Evolutionary conservation across 2,797 vertebrate species (phyloP).

Genomic region (Cyprinella venusta): DNA sequence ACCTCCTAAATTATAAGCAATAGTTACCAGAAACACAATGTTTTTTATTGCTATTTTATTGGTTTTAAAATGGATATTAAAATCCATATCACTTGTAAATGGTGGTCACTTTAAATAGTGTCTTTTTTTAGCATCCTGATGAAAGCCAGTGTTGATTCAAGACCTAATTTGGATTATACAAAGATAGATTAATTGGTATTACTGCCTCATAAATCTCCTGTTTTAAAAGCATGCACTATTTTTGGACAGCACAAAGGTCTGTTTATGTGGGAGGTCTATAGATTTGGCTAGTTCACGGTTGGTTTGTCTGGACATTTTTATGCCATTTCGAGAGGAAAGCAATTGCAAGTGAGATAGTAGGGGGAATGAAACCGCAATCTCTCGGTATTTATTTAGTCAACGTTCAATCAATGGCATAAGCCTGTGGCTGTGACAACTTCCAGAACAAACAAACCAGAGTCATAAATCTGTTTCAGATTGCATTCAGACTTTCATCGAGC

Average conservation of each 20-base stretch:
- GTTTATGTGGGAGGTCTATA: background rate
- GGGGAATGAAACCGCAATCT: constrained; percentile 11
- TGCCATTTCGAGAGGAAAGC: background rate
- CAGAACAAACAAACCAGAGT: constrained; percentile 19
- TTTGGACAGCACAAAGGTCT: background rate
- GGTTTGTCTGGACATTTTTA: background rate
- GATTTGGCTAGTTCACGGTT: background rate
- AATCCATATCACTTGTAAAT: background rate
- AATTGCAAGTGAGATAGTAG: background rate
- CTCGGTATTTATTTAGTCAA: constrained; percentile 29
- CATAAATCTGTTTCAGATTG: constrained; percentile 8
- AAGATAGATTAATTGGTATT: constrained; percentile 31
- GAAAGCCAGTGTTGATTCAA: background rate
- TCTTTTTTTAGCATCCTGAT: background rate
- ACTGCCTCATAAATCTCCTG: constrained; percentile 34
- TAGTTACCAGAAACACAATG: background rate
- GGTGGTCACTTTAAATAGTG: no score
- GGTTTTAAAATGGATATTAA: background rate
- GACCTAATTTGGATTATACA: constrained; percentile 14
- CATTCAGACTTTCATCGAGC: constrained; percentile 22
- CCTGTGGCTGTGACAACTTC: constrained; percentile 13
- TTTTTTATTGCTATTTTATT: background rate
- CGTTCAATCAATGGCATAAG: constrained; percentile 30
- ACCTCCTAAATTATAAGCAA: background rate
- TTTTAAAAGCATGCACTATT: constrained; percentile 28